Base-by-base conservation (phyloP, 2,113 vertebrate genomes). In the Australoheros scitulus region DNA sequence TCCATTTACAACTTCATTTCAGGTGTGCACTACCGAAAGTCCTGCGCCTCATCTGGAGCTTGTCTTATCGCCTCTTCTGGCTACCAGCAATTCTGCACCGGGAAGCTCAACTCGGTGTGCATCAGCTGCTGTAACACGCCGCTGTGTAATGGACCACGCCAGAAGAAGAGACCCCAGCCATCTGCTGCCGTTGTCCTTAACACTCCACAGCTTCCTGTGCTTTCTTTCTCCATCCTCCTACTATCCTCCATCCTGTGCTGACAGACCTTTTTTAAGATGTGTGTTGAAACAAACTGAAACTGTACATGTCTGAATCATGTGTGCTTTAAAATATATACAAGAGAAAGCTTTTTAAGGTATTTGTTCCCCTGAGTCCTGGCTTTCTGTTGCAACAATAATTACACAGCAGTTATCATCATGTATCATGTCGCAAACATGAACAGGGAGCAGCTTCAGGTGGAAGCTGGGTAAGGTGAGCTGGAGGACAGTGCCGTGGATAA, bases 121-220 rank as follows among this genome's bases (percentile, higher is more conserved):
- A 99, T 99, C 96, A 98, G 96, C 94, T 99, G 98, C 96, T 99
- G 97, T 59, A 98, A 97, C 94, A 98, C 97, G 0, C 97, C 97
- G 0, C 97, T 99, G 81, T 99, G 98, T 91, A 99, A 99, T 0
- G 97, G 97, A 20, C 97, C 96, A 0, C 94, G 97, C 55, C 96
- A 96, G 22, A 97, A 96, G 92, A 98, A 94, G 88, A 94, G 96
- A 29, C 94, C 96, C 14, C 96, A 85, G 20, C 89, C 93, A 1
- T 96, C 96, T 0, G 86, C 91, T 0, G 70, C 80, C 0, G 5
- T 77, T 0, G 3, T 75, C 14, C 75, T 36, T 20, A 26, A 34
- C 60, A 6, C 18, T 0, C 61, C 18, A 47, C 89, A 5, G 0
- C 88, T 93, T 0, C 64, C 20, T 0, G 0, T 79, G 32, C 61